These are phyloP conservation scores for Lindbergichthys nudifrons DNA, from an alignment of 2,797 vertebrate genomes.

Conservation along the genomic window DNA sequence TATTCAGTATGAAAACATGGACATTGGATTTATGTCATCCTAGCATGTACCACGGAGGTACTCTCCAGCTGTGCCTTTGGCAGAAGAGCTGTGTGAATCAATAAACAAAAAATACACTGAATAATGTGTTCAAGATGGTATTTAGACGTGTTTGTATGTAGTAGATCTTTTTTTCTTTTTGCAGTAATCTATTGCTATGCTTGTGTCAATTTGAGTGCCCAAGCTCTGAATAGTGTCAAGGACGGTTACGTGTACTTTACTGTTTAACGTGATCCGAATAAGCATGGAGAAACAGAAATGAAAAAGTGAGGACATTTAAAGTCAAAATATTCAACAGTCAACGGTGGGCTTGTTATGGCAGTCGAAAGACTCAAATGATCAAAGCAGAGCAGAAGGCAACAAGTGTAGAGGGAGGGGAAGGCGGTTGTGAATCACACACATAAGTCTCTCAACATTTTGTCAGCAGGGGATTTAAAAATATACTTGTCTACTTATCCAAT, in stretches of 20 bases:
- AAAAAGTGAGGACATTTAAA: slow-evolving; percentile 40
- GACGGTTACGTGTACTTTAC: slow-evolving; percentile 3
- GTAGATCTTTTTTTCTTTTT: slow-evolving; percentile 17
- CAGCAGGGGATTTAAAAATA: slow-evolving; percentile 56
- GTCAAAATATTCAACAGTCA: slow-evolving; percentile 41
- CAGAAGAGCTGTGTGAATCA: slow-evolving; percentile 72
- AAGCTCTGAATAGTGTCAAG: slow-evolving; percentile 11
- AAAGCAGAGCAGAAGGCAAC: slow-evolving; percentile 61
- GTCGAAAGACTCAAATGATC: slow-evolving; percentile 57
- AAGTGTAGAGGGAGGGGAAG: slow-evolving; percentile 48
- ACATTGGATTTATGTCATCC: slow-evolving; percentile 73
- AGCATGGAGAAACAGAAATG: not conserved
- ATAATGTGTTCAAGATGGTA: slow-evolving; percentile 46
- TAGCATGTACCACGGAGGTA: slow-evolving; percentile 56
- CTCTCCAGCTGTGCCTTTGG: slow-evolving; percentile 51
- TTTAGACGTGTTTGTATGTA: slow-evolving; percentile 33
- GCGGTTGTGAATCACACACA: slow-evolving; percentile 50
- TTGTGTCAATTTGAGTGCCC: not conserved
- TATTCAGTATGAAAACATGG: slow-evolving; percentile 60
- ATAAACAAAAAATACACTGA: slow-evolving; percentile 81
- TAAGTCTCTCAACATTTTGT: slow-evolving; percentile 39
- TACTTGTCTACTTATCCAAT: slow-evolving; percentile 41
- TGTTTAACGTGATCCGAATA: slow-evolving; percentile 28
- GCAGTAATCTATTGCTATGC: not conserved
- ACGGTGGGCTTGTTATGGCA: slow-evolving; percentile 49